A percentile compares a stretch with the other conserved stretches of the same genome.
phyloP scores from a whole-genome alignment of 2,113 vertebrate species.

The Herpetotheres cachinnans region DNA sequence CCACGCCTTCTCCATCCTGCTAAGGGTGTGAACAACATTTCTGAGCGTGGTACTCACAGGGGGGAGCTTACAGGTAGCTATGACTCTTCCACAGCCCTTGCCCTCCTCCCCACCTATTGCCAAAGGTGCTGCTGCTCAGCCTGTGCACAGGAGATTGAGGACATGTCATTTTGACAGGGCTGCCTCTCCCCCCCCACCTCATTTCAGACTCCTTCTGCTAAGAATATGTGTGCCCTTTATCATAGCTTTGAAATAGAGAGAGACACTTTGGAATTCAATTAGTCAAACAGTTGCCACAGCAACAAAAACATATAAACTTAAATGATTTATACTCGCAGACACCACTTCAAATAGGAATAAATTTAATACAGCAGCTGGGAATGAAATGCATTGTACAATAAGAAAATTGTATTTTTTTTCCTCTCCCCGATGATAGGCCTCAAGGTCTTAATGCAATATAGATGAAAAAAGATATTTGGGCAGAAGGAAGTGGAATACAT shows the following conservation, averaged over 20 bases:
- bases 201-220: slow-evolving; percentile 23
- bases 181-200: neutral
- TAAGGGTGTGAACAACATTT: neutral
- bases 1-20: neutral
- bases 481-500: neutral
- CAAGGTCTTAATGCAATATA: slow-evolving; percentile 59
- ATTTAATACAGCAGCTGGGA: slow-evolving; percentile 73
- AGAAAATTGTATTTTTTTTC: slow-evolving; percentile 71
- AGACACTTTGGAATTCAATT: slow-evolving; percentile 79
- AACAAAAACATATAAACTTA: slow-evolving; percentile 76
- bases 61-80: neutral
- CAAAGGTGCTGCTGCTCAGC: neutral
- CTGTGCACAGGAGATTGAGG: neutral
- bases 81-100: neutral
- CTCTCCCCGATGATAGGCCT: slow-evolving; percentile 46
- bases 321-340: slow-evolving; percentile 76
- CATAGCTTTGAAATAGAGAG: slow-evolving; percentile 60
- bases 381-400: slow-evolving; percentile 74
- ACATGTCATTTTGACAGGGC: neutral
- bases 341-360: slow-evolving; percentile 75
- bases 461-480: slow-evolving; percentile 47
- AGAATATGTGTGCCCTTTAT: slow-evolving; percentile 63
- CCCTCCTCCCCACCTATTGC: neutral
- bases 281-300: slow-evolving; percentile 75
- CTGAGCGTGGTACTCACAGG: neutral